Evolutionary conservation across 2,888 invertebrate species (phyloP).

Genomic region (Physocephala rufipes): DNA sequence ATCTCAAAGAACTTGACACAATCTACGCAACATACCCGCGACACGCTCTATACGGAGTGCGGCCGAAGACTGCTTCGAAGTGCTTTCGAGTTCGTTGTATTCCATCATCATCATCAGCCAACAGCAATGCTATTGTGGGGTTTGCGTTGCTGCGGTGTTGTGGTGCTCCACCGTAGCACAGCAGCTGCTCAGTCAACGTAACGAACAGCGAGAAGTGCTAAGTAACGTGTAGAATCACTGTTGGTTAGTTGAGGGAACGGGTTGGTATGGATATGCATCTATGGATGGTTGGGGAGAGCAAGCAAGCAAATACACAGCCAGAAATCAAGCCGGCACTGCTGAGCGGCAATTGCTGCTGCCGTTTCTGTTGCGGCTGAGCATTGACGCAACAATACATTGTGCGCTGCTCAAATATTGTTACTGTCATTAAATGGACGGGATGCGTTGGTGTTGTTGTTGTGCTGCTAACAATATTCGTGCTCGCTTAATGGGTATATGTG

Average conservation of each 20-base stretch:
- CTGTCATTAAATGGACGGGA: slow-evolving; percentile 15
- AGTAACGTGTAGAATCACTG: too few relatives aligned
- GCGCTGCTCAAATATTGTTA: slow-evolving; percentile 9
- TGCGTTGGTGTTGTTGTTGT: slow-evolving; percentile 34
- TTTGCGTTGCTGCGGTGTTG: slow-evolving; percentile 37
- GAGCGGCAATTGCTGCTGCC: slow-evolving; percentile 17
- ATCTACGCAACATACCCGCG: slow-evolving; percentile 61
- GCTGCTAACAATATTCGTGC: slow-evolving; percentile 18
- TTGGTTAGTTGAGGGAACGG: too few relatives aligned
- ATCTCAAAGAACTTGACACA: slow-evolving; percentile 45
- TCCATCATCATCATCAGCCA: slow-evolving; percentile 55
- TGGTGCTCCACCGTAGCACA: slow-evolving; percentile 15
- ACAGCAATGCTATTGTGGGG: slow-evolving; percentile 42
- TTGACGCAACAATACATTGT: slow-evolving; percentile 20
- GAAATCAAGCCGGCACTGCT: slow-evolving; percentile 2
- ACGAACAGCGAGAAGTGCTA: not conserved
- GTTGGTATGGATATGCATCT: too few relatives aligned
- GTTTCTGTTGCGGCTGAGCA: slow-evolving; percentile 13
- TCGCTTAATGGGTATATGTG: slow-evolving; percentile 62
- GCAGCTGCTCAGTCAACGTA: not conserved
- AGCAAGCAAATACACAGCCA: not conserved
- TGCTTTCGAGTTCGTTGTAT: slow-evolving; percentile 66
- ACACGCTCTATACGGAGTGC: slow-evolving; percentile 67
- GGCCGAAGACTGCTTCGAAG: slow-evolving; percentile 67
- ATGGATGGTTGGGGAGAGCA: too few relatives aligned